These are phyloP conservation scores for Chymomyza procnemis DNA, from an alignment of 2,888 invertebrate species.

Conservation along the genomic window DNA sequence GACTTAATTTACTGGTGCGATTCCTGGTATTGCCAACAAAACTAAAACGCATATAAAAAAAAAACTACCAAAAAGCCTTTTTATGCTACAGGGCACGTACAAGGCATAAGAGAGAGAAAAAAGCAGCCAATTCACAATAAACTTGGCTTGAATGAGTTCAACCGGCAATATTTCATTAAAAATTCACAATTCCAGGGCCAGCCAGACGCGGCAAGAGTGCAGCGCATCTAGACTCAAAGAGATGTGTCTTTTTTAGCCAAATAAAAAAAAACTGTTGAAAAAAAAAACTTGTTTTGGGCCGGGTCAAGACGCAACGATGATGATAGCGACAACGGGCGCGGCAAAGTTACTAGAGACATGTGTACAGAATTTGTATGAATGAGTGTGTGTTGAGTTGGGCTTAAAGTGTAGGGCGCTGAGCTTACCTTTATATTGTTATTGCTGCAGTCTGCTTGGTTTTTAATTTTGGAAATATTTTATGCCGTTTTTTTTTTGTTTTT, in stretches of 20 bases:
- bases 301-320: slow-evolving; percentile 20
- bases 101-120: neutral
- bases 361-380: slow-evolving; percentile 41
- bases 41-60: slow-evolving; percentile 32
- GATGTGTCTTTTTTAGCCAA: slow-evolving; percentile 44
- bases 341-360: slow-evolving; percentile 31
- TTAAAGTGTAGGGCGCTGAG: slow-evolving; percentile 25
- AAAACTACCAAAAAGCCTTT: slow-evolving; percentile 11
- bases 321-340: slow-evolving; percentile 38
- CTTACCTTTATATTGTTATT: slow-evolving; percentile 47
- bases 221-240: neutral
- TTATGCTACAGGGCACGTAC: slow-evolving; percentile 6
- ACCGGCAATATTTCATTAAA: neutral
- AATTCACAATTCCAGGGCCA: neutral
- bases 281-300: slow-evolving; percentile 54
- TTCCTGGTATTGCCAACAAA: slow-evolving; percentile 49
- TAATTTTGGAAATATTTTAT: slow-evolving; percentile 20
- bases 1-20: slow-evolving; percentile 33
- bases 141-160: neutral
- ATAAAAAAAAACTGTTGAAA: slow-evolving; percentile 29
- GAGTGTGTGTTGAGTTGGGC: neutral
- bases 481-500: slow-evolving; percentile 4
- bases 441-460: slow-evolving; percentile 18
- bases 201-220: neutral
- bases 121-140: neutral